A percentile compares a stretch with the other conserved stretches of the same genome.
phyloP scores from a whole-genome alignment of 1,140 invertebrate species.

The Harpegnathos saltator region DNA sequence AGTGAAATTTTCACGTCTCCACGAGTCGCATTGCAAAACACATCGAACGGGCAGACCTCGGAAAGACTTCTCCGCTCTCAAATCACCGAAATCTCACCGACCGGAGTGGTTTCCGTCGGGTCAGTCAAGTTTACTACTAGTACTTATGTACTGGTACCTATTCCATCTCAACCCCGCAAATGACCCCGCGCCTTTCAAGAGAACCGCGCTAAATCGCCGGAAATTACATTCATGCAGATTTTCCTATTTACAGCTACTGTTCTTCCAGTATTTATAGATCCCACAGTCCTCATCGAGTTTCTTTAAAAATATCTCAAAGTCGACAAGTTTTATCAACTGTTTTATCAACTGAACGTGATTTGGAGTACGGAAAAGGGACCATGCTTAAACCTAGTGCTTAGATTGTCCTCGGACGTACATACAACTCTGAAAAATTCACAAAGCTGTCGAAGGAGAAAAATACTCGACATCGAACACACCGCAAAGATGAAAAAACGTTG shows the following conservation, averaged over 20 bases:
- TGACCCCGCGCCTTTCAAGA: slow-evolving; percentile 16
- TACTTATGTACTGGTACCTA: slow-evolving; percentile 23
- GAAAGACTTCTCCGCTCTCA: neutral
- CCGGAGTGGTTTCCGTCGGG: neutral
- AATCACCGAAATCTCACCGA: neutral
- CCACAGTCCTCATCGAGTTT: neutral
- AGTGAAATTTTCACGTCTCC: neutral
- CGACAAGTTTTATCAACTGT: neutral
- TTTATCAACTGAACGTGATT: slow-evolving; percentile 10
- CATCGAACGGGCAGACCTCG: slow-evolving; percentile 10
- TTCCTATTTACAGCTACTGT: slow-evolving; percentile 43
- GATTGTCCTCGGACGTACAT: neutral
- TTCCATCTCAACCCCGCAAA: slow-evolving; percentile 15
- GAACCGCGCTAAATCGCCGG: slow-evolving; percentile 53
- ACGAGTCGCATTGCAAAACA: slow-evolving; percentile 2
- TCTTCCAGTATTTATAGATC: neutral
- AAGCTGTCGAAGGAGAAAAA: neutral
- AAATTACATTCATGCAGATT: slow-evolving; percentile 63
- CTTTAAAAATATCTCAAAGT: slow-evolving; percentile 13
- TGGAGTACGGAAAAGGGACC: neutral
- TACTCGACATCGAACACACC: neutral
- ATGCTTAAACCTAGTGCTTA: neutral
- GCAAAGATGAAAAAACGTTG: neutral
- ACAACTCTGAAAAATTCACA: neutral
- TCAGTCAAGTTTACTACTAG: slow-evolving; percentile 36